phyloP scores from a whole-genome alignment of 2,797 vertebrate genomes.

The Rachycentron canadum region DNA sequence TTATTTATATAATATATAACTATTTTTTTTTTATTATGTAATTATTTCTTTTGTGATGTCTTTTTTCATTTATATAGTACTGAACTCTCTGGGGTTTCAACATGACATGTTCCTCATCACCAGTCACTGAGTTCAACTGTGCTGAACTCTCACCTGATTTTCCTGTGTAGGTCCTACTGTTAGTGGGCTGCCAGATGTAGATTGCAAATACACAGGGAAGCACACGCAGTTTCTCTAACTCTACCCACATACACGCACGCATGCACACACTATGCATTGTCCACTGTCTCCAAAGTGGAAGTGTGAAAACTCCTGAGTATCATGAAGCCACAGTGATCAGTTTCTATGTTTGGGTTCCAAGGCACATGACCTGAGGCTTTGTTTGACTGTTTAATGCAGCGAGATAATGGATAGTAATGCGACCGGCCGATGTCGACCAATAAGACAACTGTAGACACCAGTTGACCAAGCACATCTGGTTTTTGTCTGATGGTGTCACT shows the following conservation, averaged over 20 bases:
- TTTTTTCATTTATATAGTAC: no score
- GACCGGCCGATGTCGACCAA: constrained; percentile 15
- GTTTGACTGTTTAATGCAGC: constrained; percentile 77
- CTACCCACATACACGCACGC: no score
- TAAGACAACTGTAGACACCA: constrained; percentile 3
- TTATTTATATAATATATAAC: not conserved
- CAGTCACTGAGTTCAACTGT: constrained; percentile 46
- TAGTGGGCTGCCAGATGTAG: constrained; percentile 32
- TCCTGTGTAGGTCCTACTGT: constrained; percentile 14
- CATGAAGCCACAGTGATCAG: constrained; percentile 23
- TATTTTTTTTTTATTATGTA: no score
- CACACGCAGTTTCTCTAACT: not conserved
- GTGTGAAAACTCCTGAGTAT: constrained; percentile 48
- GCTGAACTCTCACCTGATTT: constrained; percentile 35
- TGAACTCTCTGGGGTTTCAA: not conserved
- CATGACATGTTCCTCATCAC: not conserved
- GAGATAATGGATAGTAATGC: constrained; percentile 74
- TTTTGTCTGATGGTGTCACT: not conserved
- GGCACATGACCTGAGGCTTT: constrained; percentile 56
- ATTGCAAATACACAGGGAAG: constrained; percentile 26
- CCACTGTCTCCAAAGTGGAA: constrained; percentile 26
- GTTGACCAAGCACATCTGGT: not conserved
- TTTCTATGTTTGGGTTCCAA: constrained; percentile 64
- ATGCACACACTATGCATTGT: constrained; percentile 15
- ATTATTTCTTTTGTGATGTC: not conserved